Base-by-base conservation (phyloP, 2,113 vertebrate species). In the Porphyrio hochstetteri region DNA sequence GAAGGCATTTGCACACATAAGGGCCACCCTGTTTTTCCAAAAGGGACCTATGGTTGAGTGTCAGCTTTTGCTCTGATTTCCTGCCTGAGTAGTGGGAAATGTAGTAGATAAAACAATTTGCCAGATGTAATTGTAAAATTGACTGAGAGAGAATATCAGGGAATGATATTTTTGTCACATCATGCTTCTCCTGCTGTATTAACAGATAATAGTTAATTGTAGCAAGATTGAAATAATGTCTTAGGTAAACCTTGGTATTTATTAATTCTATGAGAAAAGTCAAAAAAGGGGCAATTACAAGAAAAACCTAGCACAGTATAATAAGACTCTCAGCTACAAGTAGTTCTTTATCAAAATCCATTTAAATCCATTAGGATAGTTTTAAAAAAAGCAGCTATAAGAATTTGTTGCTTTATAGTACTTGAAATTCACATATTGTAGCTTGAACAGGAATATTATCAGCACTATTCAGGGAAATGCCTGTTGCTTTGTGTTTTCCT, bases 21-120 rank as follows among this genome's bases (percentile, higher is more conserved):
- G 42, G 27, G 6, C 14, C 23, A 8, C 9, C 2, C 23, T 27
- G 25, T 5, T 82, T 92, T 90, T 55, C 40, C 71, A n/a, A 16
- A 9, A 7, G 8, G 25, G 12, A 63, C 6, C 11, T 35, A 0
- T 5, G 46, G 35, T 23, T 52, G 28, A 23, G 0, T 2, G 2
- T 27, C 40, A 77, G 35, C 15, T 69, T 78, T 38, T 44, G 35
- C 24, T 8, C 5, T 12, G 12, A 25, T 36, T 69, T 36, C 0
- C 0, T 9, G 15, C 27, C 36, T 70, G 33, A 29, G 8, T 10
- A 35, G 29, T 70, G 60, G 52, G 44, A 81, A 81, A 55, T 33
- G 19, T 29, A 42, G 25, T n/a, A 36, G 27, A 56, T 56, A 29
- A 44, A 77, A 5, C 56, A 16, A 61, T 90, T 69, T 81, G 12